Evolutionary conservation across 2,113 vertebrate species (phyloP).

Genomic region (Chionodraco myersi): DNA sequence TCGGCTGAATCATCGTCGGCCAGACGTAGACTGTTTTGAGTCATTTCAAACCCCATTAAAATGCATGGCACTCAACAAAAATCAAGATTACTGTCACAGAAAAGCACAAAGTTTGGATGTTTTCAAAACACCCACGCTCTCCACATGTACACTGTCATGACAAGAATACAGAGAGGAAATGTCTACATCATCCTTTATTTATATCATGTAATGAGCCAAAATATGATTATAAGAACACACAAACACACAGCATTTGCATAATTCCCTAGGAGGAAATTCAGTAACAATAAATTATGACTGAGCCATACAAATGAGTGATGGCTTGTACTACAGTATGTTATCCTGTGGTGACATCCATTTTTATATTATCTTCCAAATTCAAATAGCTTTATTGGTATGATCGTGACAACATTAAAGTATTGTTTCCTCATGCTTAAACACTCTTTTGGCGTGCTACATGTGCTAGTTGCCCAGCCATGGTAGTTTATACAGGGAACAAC

Average conservation of each 20-base stretch:
- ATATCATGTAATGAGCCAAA: slow-evolving; percentile 57
- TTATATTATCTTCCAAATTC: neutral
- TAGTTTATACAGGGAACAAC: slow-evolving; percentile 21
- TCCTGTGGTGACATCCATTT: neutral
- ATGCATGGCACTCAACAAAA: slow-evolving; percentile 2
- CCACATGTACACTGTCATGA: slow-evolving; percentile 19
- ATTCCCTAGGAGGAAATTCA: slow-evolving; percentile 57
- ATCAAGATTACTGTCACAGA: slow-evolving; percentile 15
- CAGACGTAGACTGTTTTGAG: neutral
- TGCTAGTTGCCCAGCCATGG: neutral
- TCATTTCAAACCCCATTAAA: slow-evolving; percentile 29
- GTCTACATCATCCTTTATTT: slow-evolving; percentile 44
- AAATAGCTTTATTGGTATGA: too few relatives aligned
- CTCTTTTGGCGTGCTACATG: neutral
- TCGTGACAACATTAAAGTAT: too few relatives aligned
- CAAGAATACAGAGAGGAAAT: slow-evolving; percentile 14
- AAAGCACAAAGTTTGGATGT: neutral
- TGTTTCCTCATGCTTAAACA: too few relatives aligned
- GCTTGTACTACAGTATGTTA: neutral
- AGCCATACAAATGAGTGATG: slow-evolving; percentile 49
- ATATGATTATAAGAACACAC: slow-evolving; percentile 60
- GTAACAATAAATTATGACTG: slow-evolving; percentile 62
- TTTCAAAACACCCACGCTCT: neutral
- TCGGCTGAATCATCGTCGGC: slow-evolving; percentile 5
- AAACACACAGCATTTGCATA: slow-evolving; percentile 68